Evolutionary conservation across 1,140 invertebrate genomes (phyloP).

Genomic region (Heliconius hermathena): DNA sequence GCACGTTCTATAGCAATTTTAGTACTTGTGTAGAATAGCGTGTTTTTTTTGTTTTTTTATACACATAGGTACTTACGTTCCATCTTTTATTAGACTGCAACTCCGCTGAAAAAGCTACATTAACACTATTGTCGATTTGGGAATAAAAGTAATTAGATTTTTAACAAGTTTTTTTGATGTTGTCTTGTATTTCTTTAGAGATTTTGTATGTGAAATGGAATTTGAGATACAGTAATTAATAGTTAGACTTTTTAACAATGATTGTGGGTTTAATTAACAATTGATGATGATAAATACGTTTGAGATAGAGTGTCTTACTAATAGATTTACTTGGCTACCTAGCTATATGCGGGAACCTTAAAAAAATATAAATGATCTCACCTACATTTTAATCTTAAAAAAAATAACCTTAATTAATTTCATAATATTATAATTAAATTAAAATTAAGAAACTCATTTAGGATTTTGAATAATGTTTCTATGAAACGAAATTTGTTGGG

Average conservation of each 20-base stretch:
- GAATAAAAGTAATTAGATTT: slow-evolving; percentile 11
- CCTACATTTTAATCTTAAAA: neutral
- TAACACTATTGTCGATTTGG: neutral
- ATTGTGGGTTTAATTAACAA: neutral
- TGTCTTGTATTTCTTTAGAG: slow-evolving; percentile 8
- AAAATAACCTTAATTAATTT: neutral
- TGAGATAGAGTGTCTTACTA: too few species aligned
- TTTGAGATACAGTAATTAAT: neutral
- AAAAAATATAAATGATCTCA: neutral
- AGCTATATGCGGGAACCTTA: neutral
- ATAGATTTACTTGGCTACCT: too few species aligned
- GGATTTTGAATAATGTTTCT: neutral
- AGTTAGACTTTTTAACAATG: neutral
- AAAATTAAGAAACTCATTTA: slow-evolving; percentile 1
- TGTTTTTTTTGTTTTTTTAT: neutral
- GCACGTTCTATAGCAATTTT: too few species aligned
- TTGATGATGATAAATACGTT: too few species aligned
- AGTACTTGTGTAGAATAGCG: neutral
- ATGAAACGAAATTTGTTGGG: slow-evolving; percentile 2
- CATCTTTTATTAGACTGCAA: too few species aligned
- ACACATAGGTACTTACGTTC: neutral
- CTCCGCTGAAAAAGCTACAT: neutral
- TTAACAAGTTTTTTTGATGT: slow-evolving; percentile 4
- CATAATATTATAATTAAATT: neutral
- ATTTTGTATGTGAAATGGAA: neutral